phyloP scores from a whole-genome alignment of 2,797 vertebrate species.

The Chiloscyllium punctatum region DNA sequence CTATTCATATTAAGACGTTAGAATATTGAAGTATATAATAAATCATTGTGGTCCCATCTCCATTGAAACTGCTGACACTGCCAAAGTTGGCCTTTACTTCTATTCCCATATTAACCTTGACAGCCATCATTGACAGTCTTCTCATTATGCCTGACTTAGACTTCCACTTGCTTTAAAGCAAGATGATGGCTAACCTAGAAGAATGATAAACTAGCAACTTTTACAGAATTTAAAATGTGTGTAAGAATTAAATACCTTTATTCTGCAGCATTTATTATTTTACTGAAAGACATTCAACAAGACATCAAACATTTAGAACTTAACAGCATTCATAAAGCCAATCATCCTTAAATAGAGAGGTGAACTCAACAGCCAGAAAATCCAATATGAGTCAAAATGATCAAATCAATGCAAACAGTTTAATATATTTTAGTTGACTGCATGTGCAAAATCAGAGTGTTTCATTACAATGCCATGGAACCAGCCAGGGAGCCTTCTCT shows the following conservation, averaged over 20 bases:
- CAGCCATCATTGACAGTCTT: background rate
- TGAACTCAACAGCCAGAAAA: background rate
- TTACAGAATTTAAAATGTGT: background rate
- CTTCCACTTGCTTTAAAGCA: background rate
- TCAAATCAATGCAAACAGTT: background rate
- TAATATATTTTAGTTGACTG: background rate
- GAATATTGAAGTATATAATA: conserved; percentile 22
- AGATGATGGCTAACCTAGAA: background rate
- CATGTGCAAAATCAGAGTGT: too few species aligned
- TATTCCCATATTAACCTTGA: background rate
- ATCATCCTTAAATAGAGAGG: background rate
- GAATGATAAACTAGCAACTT: conserved; percentile 11
- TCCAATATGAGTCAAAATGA: background rate
- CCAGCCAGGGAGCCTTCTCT: too few species aligned
- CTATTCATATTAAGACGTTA: conserved; percentile 28
- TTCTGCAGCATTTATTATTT: background rate
- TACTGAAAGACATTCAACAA: background rate
- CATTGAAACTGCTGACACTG: conserved; percentile 4
- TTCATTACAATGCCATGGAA: too few species aligned
- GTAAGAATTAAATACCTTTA: background rate
- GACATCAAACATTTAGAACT: background rate
- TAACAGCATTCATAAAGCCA: background rate
- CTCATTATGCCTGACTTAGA: background rate
- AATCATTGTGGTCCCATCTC: conserved; percentile 20
- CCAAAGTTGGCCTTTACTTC: background rate